Percentiles rank a stretch among this genome's conserved stretches.
These are phyloP conservation scores for Eugnorisma glareosa DNA, from an alignment of 2,888 invertebrate species.

Conservation along the genomic window DNA sequence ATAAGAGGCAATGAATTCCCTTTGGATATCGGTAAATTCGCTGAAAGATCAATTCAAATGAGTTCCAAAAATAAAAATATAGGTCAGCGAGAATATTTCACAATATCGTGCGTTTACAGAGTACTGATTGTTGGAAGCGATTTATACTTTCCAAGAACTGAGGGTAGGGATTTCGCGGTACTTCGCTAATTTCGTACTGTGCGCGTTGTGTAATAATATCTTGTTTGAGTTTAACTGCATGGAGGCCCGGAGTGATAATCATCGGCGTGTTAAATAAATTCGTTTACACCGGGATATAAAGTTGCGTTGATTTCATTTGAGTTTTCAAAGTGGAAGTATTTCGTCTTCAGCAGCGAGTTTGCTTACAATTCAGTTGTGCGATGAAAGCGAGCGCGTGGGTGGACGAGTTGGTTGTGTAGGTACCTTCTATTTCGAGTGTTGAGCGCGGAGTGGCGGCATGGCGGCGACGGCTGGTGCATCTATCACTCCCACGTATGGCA, in stretches of 20 bases:
- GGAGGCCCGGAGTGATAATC: constrained; percentile 46
- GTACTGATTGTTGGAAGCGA: constrained; percentile 70
- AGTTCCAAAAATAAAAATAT: constrained; percentile 59
- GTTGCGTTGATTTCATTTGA: constrained; percentile 27
- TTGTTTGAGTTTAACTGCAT: constrained; percentile 50
- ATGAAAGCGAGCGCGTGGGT: constrained; percentile 76
- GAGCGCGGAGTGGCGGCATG: constrained; percentile 41
- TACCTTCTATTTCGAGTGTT: constrained; percentile 65
- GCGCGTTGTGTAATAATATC: constrained; percentile 65
- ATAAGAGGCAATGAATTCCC: constrained; percentile 44
- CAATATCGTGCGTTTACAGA: constrained; percentile 66
- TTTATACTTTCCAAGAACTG: constrained; percentile 73
- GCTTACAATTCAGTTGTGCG: constrained; percentile 52
- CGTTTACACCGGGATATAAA: constrained; percentile 38
- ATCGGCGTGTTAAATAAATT: constrained; percentile 37
- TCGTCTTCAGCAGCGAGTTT: constrained; percentile 39
- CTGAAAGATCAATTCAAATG: constrained; percentile 39
- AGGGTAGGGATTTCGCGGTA: constrained; percentile 69
- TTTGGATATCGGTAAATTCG: constrained; percentile 34
- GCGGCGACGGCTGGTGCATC: constrained; percentile 70
- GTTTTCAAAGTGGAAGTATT: constrained; percentile 42
- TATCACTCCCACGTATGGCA: constrained; percentile 75
- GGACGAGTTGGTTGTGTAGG: constrained; percentile 67
- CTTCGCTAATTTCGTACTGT: constrained; percentile 71
- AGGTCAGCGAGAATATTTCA: constrained; percentile 67